Evolutionary conservation across 2,113 vertebrate species (phyloP).

Genomic region (Phainopepla nitens): DNA sequence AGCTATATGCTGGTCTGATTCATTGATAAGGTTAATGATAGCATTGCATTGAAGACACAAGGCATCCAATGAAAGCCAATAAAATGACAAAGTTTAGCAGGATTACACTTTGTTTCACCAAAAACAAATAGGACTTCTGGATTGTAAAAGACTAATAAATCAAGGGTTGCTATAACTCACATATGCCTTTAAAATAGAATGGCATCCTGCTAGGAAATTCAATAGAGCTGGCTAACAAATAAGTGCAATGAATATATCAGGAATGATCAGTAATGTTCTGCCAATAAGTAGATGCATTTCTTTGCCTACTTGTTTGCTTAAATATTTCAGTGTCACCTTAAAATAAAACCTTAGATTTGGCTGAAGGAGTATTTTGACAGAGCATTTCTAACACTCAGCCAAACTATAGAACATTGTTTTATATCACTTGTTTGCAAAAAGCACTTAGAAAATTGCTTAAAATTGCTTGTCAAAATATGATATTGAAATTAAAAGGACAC

Average conservation of each 20-base stretch:
- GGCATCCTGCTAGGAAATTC: background rate
- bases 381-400: background rate
- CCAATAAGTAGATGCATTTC: background rate
- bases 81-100: background rate
- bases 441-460: background rate
- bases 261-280: background rate
- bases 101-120: background rate
- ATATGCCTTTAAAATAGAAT: background rate
- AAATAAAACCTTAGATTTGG: background rate
- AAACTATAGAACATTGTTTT: background rate
- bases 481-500: background rate
- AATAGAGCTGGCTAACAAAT: background rate
- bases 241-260: background rate
- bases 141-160: background rate
- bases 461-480: background rate
- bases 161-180: background rate
- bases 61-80: background rate
- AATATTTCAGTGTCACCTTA: background rate
- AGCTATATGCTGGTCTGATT: background rate
- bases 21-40: background rate
- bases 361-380: background rate
- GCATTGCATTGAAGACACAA: background rate
- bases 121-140: background rate
- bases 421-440: background rate
- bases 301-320: background rate